A percentile compares a stretch with the other conserved stretches of the same genome.
Conservation (phyloP, 30 jellyfish, hydroid and myxozoan genomes). For the Haliclystus octoradiatus region DNA sequence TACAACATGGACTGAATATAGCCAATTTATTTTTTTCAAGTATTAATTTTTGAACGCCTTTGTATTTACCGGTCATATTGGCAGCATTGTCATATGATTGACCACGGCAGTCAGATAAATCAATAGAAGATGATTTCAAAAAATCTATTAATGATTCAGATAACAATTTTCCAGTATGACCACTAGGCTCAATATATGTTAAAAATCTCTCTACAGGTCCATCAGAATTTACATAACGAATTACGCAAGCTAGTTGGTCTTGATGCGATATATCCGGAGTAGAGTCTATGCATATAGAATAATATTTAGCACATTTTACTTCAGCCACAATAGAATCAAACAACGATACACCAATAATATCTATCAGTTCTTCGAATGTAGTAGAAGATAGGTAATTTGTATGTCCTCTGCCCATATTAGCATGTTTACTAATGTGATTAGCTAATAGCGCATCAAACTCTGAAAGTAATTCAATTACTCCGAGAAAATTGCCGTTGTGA, state of each 20-base stretch:
- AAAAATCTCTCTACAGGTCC: constrained; percentile 42
- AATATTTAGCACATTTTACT: constrained; percentile 20
- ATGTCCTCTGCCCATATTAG: constrained; percentile 16
- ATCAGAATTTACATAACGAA: constrained; percentile 18
- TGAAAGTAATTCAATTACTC: constrained; percentile 24
- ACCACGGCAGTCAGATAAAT: constrained; percentile 30
- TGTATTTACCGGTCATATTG: constrained; percentile 51
- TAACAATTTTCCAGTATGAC: constrained; percentile 28
- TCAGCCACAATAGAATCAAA: constrained; percentile 4
- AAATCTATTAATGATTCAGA: constrained; percentile 16
- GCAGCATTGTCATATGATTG: constrained; percentile 62
- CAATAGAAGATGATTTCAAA: constrained; percentile 25
- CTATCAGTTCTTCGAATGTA: constrained; percentile 26
- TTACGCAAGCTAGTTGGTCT: constrained; percentile 31
- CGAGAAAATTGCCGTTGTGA: constrained; percentile 38
- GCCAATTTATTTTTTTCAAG: constrained; percentile 29
- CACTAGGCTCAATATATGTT: constrained; percentile 11
- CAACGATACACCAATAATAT: constrained; percentile 14
- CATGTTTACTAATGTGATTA: constrained; percentile 30
- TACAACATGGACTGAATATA: constrained; percentile 26
- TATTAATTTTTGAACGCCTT: constrained; percentile 47
- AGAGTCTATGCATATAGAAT: constrained; percentile 41
- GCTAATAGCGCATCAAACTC: constrained; percentile 36
- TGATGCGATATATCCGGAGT: constrained; percentile 43
- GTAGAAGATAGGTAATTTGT: constrained; percentile 30